These are phyloP conservation scores for Drosophila merina DNA, from an alignment of 2,888 invertebrate genomes.

Conservation along the genomic window DNA sequence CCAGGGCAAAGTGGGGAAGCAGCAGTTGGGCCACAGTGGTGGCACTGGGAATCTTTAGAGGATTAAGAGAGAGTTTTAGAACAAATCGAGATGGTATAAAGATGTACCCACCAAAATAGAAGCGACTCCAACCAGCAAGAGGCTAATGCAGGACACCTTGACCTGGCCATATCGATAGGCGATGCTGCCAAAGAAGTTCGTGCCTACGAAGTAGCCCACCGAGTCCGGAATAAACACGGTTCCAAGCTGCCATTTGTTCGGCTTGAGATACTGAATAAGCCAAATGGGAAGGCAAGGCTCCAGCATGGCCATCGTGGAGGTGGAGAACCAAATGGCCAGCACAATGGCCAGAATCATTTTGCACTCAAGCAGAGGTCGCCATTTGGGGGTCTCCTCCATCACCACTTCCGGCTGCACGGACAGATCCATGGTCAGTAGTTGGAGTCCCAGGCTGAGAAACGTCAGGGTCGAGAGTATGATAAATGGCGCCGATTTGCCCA, in stretches of 20 bases:
- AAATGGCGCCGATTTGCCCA: slow-evolving; percentile 91
- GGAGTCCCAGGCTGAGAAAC: slow-evolving; percentile 84
- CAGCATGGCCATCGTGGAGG: slow-evolving; percentile 92
- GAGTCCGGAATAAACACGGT: slow-evolving; percentile 94
- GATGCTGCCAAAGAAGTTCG: slow-evolving; percentile 90
- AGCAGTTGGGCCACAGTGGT: slow-evolving; percentile 87
- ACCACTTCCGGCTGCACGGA: slow-evolving; percentile 79
- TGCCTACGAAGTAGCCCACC: slow-evolving; percentile 92
- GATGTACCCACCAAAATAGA: slow-evolving; percentile 85
- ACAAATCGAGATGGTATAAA: too few species aligned
- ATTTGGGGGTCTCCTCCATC: slow-evolving; percentile 82
- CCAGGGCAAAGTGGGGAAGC: slow-evolving; percentile 91
- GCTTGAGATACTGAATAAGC: slow-evolving; percentile 86
- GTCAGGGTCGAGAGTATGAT: slow-evolving; percentile 87
- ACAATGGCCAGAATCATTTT: slow-evolving; percentile 87
- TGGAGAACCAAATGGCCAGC: slow-evolving; percentile 90
- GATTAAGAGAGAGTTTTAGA: too few species aligned
- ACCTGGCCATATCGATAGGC: slow-evolving; percentile 88
- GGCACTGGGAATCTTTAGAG: slow-evolving; percentile 87
- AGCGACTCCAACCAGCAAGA: slow-evolving; percentile 87
- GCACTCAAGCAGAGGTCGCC: slow-evolving; percentile 86
- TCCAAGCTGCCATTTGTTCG: slow-evolving; percentile 88
- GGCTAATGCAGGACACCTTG: slow-evolving; percentile 86
- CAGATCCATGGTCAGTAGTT: slow-evolving; percentile 81
- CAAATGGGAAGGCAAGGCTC: slow-evolving; percentile 94